These are phyloP conservation scores for Drosophila lini DNA, from an alignment of 1,140 invertebrate genomes.

Conservation along the genomic window DNA sequence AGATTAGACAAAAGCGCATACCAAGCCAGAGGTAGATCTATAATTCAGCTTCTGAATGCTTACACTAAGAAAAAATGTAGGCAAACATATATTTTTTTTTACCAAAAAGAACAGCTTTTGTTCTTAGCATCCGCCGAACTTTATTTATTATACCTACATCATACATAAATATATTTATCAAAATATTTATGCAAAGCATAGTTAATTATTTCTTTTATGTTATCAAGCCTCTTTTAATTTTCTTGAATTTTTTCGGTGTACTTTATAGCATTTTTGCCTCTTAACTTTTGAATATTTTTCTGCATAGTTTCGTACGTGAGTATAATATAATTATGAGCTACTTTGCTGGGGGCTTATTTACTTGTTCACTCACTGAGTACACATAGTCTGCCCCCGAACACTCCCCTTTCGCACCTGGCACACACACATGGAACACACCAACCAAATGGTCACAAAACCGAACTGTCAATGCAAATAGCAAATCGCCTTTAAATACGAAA, in stretches of 20 bases:
- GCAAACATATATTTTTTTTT: no score
- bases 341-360: conserved; percentile 69
- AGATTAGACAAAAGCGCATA: conserved; percentile 49
- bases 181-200: no score
- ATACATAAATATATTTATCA: no score
- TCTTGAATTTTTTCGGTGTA: neutral
- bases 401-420: conserved; percentile 52
- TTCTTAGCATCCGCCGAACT: no score
- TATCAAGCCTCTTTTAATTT: neutral
- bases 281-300: conserved; percentile 61
- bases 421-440: conserved; percentile 47
- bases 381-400: conserved; percentile 22
- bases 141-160: no score
- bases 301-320: conserved; percentile 78
- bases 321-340: conserved; percentile 82
- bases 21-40: conserved; percentile 25
- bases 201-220: no score
- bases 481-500: conserved; percentile 76
- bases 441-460: conserved; percentile 50
- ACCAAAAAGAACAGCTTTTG: no score
- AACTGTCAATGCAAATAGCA: conserved; percentile 55
- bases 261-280: conserved; percentile 38
- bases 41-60: conserved; percentile 16
- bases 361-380: conserved; percentile 51
- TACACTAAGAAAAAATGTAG: neutral